Percentiles rank a stretch among this genome's conserved stretches.
These are phyloP conservation scores for Liolophura sinensis DNA, from an alignment of 1,140 invertebrate species.

Conservation along the genomic window DNA sequence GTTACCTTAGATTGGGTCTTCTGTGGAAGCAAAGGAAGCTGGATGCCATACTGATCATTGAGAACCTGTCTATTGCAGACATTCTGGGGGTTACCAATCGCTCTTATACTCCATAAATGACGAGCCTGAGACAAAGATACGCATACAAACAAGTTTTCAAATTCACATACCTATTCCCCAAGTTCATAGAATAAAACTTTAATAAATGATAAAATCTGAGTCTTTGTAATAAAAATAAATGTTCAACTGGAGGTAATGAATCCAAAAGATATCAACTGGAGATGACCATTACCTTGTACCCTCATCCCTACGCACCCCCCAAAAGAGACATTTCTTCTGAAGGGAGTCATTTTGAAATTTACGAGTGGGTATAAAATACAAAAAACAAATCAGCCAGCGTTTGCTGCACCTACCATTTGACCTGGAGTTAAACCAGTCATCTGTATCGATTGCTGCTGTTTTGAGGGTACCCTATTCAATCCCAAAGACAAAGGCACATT, in stretches of 20 bases:
- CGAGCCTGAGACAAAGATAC: neutral
- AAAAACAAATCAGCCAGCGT: too few species aligned
- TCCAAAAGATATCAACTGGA: too few species aligned
- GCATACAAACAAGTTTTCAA: neutral
- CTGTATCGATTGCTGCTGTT: neutral
- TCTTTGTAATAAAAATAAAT: neutral
- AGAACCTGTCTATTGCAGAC: conserved; percentile 47
- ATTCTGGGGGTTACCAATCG: conserved; percentile 53
- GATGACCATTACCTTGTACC: too few species aligned
- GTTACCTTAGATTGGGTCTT: conserved; percentile 34
- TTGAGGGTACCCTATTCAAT: too few species aligned
- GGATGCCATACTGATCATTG: conserved; percentile 55
- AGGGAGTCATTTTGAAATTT: too few species aligned
- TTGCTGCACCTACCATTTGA: neutral
- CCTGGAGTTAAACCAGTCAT: neutral
- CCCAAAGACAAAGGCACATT: too few species aligned
- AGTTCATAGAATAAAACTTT: neutral
- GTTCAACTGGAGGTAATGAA: neutral
- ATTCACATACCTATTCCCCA: neutral
- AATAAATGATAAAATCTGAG: too few species aligned
- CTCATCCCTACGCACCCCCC: too few species aligned
- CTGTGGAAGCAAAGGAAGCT: conserved; percentile 53
- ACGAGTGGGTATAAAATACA: too few species aligned
- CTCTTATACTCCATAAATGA: conserved; percentile 36
- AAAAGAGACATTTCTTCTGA: too few species aligned